phyloP scores from a whole-genome alignment of 2,113 vertebrate species.

The Chaetura pelagica region DNA sequence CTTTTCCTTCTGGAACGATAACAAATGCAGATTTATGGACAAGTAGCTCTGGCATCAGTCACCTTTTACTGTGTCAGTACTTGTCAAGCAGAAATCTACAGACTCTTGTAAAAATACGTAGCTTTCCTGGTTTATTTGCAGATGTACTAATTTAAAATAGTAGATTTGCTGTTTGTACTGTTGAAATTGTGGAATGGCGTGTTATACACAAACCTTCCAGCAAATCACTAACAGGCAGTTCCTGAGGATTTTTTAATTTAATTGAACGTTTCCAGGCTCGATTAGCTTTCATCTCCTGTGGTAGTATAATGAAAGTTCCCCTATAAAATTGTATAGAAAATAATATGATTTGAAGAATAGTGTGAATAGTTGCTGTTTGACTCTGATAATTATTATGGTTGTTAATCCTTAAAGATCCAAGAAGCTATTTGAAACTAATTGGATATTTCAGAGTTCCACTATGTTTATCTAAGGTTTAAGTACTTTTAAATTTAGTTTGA shows the following conservation, averaged over 20 bases:
- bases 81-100: neutral
- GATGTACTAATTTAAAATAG: neutral
- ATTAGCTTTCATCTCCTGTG: neutral
- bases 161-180: neutral
- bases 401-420: neutral
- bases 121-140: neutral
- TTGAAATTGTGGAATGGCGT: accelerated
- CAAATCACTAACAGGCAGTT: neutral
- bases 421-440: neutral
- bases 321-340: neutral
- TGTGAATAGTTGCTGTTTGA: neutral
- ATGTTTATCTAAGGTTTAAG: neutral
- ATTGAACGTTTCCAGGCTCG: neutral
- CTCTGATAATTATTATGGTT: neutral
- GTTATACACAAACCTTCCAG: neutral
- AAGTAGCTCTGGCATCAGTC: neutral
- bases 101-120: neutral
- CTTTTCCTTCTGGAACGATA: neutral
- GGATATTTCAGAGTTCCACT: neutral
- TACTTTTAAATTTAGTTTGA: constrained; percentile 4
- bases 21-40: neutral
- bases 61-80: neutral
- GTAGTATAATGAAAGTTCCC: neutral
- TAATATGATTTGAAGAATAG: constrained; percentile 21
- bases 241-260: neutral